These are phyloP conservation scores for Antennarius maculatus DNA, from an alignment of 2,797 vertebrate species.

Conservation along the genomic window DNA sequence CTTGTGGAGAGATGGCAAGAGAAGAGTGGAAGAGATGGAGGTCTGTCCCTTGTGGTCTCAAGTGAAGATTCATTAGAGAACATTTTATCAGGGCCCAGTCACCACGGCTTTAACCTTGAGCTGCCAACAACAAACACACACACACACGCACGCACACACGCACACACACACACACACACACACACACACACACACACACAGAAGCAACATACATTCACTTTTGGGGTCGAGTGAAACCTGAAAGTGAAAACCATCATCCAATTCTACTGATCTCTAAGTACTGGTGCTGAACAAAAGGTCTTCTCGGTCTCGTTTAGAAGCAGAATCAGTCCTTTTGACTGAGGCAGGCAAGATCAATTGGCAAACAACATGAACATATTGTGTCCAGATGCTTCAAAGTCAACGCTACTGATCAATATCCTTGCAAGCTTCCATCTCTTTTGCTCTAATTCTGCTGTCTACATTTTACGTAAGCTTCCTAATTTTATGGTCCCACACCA, in stretches of 20 bases:
- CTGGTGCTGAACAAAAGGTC: conserved; percentile 18
- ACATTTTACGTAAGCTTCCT: conserved; percentile 66
- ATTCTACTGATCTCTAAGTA: conserved; percentile 24
- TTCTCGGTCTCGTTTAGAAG: conserved; percentile 25
- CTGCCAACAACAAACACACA: conserved; percentile 68
- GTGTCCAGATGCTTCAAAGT: conserved; percentile 6
- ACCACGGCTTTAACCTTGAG: conserved; percentile 79
- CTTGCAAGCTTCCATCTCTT: conserved; percentile 19
- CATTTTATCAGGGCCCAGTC: conserved; percentile 72
- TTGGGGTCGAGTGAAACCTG: conserved; percentile 19
- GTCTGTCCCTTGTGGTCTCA: conserved; percentile 72
- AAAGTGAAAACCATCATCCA: conserved; percentile 10
- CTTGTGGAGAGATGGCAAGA: conserved; percentile 31
- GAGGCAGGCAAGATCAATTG: background rate
- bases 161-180: conserved; percentile 35
- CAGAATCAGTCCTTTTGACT: conserved; percentile 27
- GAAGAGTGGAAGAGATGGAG: conserved; percentile 38
- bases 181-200: conserved; percentile 20
- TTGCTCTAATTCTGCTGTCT: conserved; percentile 46
- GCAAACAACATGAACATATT: conserved; percentile 19
- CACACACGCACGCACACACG: no score
- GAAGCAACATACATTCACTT: conserved; percentile 23
- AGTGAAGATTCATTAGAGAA: conserved; percentile 73
- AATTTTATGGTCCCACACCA: conserved; percentile 53
- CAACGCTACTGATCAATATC: conserved; percentile 57